phyloP scores from a whole-genome alignment of 2,797 vertebrate species.

The Danionella dracula region DNA sequence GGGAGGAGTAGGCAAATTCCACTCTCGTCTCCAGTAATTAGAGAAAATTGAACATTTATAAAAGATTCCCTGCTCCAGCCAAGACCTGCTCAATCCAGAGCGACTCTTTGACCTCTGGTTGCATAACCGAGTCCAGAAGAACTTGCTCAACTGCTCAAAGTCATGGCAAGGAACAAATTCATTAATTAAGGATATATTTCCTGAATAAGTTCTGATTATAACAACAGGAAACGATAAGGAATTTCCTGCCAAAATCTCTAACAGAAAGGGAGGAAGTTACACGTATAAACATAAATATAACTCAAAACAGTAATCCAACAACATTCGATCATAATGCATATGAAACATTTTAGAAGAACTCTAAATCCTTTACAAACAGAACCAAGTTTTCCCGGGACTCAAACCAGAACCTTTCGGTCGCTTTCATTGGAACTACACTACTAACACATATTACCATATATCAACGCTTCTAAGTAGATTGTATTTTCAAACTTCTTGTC shows the following conservation, averaged over 20 bases:
- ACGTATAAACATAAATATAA: neutral
- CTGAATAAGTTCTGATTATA: conserved; percentile 36
- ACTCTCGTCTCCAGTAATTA: conserved; percentile 37
- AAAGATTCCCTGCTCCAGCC: conserved; percentile 6
- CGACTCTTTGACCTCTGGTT: conserved; percentile 22
- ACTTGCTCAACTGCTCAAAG: conserved; percentile 20
- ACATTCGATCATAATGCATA: too few species aligned
- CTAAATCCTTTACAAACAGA: too few species aligned
- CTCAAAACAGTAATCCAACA: too few species aligned
- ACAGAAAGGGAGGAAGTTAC: conserved; percentile 5
- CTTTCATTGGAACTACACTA: too few species aligned
- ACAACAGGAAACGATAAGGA: conserved; percentile 12
- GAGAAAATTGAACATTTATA: conserved; percentile 16
- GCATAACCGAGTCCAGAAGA: conserved; percentile 13
- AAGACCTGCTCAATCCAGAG: conserved; percentile 6
- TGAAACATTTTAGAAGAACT: too few species aligned
- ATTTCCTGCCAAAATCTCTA: conserved; percentile 22
- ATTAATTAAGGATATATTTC: conserved; percentile 34
- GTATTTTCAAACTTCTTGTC: too few species aligned
- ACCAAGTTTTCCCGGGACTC: too few species aligned
- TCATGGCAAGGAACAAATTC: conserved; percentile 39
- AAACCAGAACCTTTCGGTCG: too few species aligned
- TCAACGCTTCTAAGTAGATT: too few species aligned
- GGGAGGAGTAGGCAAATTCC: conserved; percentile 18
- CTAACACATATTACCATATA: too few species aligned